Evolutionary conservation across 2,797 vertebrate species (phyloP).

Genomic region (Pseudochirops corinnae): DNA sequence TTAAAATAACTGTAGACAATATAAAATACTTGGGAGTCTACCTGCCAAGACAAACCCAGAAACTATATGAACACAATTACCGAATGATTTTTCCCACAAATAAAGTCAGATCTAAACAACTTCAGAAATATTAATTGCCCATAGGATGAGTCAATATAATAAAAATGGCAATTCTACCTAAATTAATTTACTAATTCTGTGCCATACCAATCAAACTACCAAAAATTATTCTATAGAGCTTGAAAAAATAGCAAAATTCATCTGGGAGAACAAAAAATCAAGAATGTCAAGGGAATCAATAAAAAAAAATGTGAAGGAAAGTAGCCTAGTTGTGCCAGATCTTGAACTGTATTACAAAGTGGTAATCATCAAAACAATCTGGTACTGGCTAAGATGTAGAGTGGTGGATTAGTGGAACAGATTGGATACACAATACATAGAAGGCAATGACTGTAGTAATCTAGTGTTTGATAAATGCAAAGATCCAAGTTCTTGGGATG

Average conservation of each 20-base stretch:
- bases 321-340: background rate
- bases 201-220: background rate
- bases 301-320: background rate
- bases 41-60: background rate
- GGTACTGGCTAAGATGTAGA: background rate
- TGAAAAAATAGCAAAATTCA: background rate
- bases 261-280: background rate
- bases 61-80: background rate
- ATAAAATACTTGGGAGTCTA: no score
- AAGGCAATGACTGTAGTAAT: background rate
- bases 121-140: background rate
- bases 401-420: background rate
- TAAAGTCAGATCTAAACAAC: background rate
- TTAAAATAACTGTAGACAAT: no score
- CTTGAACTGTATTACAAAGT: background rate
- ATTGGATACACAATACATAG: background rate
- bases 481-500: background rate
- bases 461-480: background rate
- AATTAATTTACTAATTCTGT: background rate
- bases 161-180: background rate
- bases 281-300: background rate
- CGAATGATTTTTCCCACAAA: background rate
- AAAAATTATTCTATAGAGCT: background rate
- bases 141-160: background rate
- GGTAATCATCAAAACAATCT: background rate